These are phyloP conservation scores for Cryptocephalus primarius DNA, from an alignment of 2,888 invertebrate genomes.

Conservation along the genomic window DNA sequence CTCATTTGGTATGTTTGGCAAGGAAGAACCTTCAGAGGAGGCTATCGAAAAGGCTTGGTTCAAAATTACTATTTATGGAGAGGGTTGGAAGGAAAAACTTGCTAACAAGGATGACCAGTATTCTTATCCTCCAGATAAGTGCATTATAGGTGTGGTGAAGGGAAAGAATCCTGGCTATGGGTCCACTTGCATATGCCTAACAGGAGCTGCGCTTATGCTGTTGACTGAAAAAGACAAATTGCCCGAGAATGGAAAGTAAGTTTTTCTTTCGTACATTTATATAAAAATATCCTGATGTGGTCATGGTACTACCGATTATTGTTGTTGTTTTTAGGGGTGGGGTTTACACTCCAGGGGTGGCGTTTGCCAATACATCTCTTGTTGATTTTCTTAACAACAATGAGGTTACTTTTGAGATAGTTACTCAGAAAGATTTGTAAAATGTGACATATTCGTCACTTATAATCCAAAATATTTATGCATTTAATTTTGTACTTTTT, in stretches of 20 bases:
- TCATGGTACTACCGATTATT: background rate
- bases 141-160: conserved; percentile 52
- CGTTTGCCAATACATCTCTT: conserved; percentile 71
- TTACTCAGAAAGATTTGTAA: too few species aligned
- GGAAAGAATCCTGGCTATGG: conserved; percentile 74
- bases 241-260: conserved; percentile 43
- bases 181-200: conserved; percentile 61
- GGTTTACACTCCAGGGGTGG: conserved; percentile 75
- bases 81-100: conserved; percentile 65
- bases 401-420: conserved; percentile 60
- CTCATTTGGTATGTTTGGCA: conserved; percentile 7
- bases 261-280: background rate
- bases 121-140: conserved; percentile 44
- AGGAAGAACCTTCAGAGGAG: conserved; percentile 34
- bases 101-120: conserved; percentile 46
- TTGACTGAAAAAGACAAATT: conserved; percentile 65
- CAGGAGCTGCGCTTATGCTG: conserved; percentile 64
- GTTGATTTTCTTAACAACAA: conserved; percentile 62
- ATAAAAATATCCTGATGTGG: background rate
- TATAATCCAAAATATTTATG: too few species aligned
- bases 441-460: too few species aligned
- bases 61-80: conserved; percentile 57
- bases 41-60: conserved; percentile 52
- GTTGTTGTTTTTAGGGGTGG: conserved; percentile 50
- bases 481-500: too few species aligned